Percentiles rank a stretch among this genome's conserved stretches.
Conservation (phyloP, 2,888 invertebrate species). For the Tortrix viridana region DNA sequence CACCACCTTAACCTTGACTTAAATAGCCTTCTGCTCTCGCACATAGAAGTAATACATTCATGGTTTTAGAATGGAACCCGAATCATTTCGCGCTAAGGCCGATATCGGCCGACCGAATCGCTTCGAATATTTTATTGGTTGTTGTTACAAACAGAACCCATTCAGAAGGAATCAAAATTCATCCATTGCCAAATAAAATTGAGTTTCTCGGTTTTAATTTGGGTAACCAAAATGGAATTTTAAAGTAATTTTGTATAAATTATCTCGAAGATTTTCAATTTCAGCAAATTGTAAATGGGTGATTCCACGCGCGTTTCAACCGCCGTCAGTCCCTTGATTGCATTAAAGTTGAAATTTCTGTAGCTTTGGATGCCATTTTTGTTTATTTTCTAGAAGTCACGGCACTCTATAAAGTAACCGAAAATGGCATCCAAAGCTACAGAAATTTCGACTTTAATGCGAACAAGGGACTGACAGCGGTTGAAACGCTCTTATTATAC, state of each 20-base stretch:
- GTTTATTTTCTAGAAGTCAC: no score
- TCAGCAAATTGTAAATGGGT: not conserved
- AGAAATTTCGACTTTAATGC: no score
- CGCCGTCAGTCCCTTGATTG: no score
- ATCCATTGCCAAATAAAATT: not conserved
- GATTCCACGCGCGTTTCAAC: no score
- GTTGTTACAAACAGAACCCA: slow-evolving; percentile 13
- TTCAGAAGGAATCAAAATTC: slow-evolving; percentile 7
- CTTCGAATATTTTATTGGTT: slow-evolving; percentile 12
- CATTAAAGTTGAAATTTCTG: no score
- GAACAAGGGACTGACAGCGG: no score
- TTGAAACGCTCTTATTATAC: no score
- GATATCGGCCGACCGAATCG: slow-evolving; percentile 2
- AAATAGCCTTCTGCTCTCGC: no score
- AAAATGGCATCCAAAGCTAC: no score
- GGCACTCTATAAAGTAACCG: no score
- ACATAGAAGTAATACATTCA: not conserved
- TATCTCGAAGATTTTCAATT: not conserved
- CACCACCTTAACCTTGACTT: no score
- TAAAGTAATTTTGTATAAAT: not conserved
- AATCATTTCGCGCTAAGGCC: not conserved
- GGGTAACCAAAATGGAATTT: slow-evolving; percentile 4
- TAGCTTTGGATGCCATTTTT: no score
- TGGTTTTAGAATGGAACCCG: not conserved
- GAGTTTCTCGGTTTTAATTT: slow-evolving; percentile 3